Evolutionary conservation across 2,113 vertebrate species (phyloP), one percentile per base, ranked within the genome.

Genomic region (Lipophrys pholis): DNA sequence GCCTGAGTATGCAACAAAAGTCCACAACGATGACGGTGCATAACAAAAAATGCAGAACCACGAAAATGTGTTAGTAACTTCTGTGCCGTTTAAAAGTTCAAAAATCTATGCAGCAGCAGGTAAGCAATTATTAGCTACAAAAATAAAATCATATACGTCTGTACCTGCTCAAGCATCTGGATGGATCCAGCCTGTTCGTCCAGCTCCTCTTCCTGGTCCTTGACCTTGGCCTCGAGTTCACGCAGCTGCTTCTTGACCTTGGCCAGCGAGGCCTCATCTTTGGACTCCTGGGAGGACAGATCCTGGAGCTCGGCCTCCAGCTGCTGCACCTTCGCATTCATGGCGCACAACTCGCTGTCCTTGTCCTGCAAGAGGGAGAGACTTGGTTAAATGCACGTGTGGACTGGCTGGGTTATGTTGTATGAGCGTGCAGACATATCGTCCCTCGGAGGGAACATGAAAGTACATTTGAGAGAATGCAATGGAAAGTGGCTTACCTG

Each of bases 121-220:
- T 1, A 46, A 65, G 43, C 49, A 72, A 40, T 8, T 52, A 62
- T 73, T n/a, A 52, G 8, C 16, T 43, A 6, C 16, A 51, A 12
- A 48, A 54, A 42, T 11, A 30, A 30, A 30, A 30, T 30, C 4
- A 30, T 30, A 48, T 8, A 9, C 2, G 40, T 9, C 50, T n/a
- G 15, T 90, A 99, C 98, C 97, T 99, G 97, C 77, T 99, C 97
- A 89, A 99, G 91, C 95, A 98, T 96, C 92, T 99, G 98, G 88
- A 99, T 99, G 82, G 82, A 96, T 70, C 97, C 98, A 3, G 97
- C 98, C 87, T 99, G 98, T 80, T 99, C 98, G 0, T 99, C 98
- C 76, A 99, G 93, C 91, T 99, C 98, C 82, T 99, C 98, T 87
- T 99, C 98, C 89, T 99, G 98, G 86, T 99, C 98, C 77, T 99